Evolutionary conservation across 2,888 invertebrate genomes (phyloP), one percentile per base, ranked within the genome.

Genomic region (Drosophila villosipedis): DNA sequence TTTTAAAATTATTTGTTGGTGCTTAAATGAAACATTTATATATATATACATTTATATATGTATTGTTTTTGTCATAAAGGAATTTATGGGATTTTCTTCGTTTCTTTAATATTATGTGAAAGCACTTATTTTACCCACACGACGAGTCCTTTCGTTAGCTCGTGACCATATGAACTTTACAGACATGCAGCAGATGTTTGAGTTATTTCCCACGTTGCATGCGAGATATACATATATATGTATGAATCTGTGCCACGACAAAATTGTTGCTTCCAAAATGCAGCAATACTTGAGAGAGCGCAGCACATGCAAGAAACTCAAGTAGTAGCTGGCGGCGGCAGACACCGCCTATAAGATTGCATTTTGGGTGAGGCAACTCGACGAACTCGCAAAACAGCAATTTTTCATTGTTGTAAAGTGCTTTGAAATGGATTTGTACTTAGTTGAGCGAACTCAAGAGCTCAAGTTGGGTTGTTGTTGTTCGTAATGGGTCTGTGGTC

Each of bases 351-450:
- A 68, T 57, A 71, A 61, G 63, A 78, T 49, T 64, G 68, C 43
- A 58, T 63, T 58, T 39, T 52, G 57, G 60, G 35, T 66, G 58
- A 55, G 60, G 57, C 73, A 58, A 43, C 30, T 31, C 30, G 16
- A 16, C 39, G 41, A 78, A 67, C 82, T 78, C 77, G 59, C 43
- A 67, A 35, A 69, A 57, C 64, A 70, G 67, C 70, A 73, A 76
- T 83, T 76, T 80, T 81, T 73, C 68, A 76, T 82, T 80, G 75
- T 82, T 72, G 71, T 65, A 63, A 81, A 81, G 84, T 73, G 73
- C 84, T 81, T 80, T 55, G 61, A 77, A 81, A 83, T 81, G 78
- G 78, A 71, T 81, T 81, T 78, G 60, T 78, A 73, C 73, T 82
- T 64, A 82, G 78, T 63, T 71, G 64, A 47, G 55, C 58, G 58